Evolutionary conservation across 2,113 vertebrate genomes (phyloP).

Genomic region (Zapornia atra): DNA sequence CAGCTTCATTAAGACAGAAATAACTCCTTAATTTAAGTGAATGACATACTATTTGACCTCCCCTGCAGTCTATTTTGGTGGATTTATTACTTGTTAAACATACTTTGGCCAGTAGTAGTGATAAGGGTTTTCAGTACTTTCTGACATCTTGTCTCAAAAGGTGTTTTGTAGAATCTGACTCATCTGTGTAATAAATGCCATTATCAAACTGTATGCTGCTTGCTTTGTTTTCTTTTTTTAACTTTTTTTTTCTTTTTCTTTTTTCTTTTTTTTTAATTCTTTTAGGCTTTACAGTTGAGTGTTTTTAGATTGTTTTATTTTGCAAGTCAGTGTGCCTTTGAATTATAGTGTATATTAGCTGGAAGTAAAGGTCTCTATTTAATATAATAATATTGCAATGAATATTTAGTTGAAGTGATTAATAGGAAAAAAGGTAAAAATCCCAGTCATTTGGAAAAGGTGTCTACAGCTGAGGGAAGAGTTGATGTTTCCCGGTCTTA

Average conservation of each 20-base stretch:
- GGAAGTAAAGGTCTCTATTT: neutral
- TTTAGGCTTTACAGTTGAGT: accelerated
- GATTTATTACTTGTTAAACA: neutral
- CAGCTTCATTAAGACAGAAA: neutral
- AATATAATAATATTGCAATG: neutral
- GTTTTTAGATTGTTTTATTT: neutral
- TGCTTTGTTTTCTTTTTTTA: neutral
- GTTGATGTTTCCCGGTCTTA: neutral
- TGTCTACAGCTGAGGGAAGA: neutral
- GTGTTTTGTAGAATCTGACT: neutral
- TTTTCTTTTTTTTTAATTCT: neutral
- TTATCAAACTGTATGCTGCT: neutral
- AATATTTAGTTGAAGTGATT: neutral
- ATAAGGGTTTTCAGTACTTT: neutral
- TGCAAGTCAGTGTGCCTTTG: neutral
- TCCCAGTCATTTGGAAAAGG: neutral
- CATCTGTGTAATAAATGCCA: neutral
- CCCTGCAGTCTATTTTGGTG: neutral
- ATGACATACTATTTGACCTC: neutral
- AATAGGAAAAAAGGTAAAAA: neutral
- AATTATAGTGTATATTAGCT: neutral
- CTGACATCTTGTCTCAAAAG: neutral
- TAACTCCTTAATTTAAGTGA: neutral
- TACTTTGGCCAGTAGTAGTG: neutral
- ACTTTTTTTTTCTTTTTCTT: neutral